Evolutionary conservation across 2,113 vertebrate species (phyloP).

Genomic region (Delphinus delphis): DNA sequence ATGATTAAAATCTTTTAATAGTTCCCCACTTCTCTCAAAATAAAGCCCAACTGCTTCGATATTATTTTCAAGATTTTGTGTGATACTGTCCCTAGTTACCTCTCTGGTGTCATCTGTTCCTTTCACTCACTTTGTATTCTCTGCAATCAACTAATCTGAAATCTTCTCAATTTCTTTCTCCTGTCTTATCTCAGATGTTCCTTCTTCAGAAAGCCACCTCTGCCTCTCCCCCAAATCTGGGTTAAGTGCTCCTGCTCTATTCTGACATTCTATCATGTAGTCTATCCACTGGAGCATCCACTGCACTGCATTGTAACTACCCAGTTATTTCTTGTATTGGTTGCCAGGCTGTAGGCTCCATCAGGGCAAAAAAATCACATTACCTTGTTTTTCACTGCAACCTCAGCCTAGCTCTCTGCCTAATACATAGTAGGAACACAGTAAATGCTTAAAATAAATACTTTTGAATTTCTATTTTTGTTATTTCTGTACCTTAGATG

Average conservation of each 20-base stretch:
- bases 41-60: neutral
- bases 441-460: conserved; percentile 36
- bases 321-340: neutral
- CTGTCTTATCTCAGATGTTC: neutral
- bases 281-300: neutral
- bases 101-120: neutral
- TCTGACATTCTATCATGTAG: neutral
- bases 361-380: neutral
- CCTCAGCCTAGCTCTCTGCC: neutral
- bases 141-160: neutral
- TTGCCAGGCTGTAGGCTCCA: neutral
- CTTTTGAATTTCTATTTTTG: neutral
- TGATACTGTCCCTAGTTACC: neutral
- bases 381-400: neutral
- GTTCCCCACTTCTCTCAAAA: neutral
- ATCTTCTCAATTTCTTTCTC: conserved; percentile 2
- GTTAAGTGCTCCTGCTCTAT: neutral
- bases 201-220: conserved; percentile 10
- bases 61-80: neutral
- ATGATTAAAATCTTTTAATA: neutral
- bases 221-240: neutral
- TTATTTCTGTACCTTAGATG: neutral
- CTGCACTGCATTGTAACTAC: neutral
- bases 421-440: neutral
- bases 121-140: neutral